These are phyloP conservation scores for Synergus umbraculus DNA, from an alignment of 2,888 invertebrate species.

Conservation along the genomic window DNA sequence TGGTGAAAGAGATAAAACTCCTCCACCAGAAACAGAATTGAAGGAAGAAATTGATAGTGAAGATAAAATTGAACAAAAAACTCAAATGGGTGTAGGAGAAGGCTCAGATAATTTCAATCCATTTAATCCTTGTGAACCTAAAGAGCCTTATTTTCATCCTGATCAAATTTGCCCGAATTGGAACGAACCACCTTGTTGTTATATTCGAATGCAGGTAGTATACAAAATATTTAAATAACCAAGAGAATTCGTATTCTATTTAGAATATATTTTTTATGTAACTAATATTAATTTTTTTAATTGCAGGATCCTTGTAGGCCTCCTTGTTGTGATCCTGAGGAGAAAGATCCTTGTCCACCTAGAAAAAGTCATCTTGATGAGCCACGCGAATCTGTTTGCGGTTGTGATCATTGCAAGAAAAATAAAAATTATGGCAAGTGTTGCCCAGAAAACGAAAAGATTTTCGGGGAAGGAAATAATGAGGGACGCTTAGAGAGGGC, in stretches of 20 bases:
- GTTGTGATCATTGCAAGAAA: conserved; percentile 17
- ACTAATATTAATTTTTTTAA: no score
- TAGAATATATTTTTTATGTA: no score
- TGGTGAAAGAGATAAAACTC: background rate
- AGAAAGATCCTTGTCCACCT: background rate
- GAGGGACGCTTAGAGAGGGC: conserved; percentile 18
- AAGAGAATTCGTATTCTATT: no score
- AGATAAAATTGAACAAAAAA: background rate
- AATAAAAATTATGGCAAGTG: background rate
- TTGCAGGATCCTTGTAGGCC: conserved; percentile 4
- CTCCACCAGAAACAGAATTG: background rate
- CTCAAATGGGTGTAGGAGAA: background rate
- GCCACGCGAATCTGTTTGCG: conserved; percentile 13
- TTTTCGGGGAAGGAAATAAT: conserved; percentile 17
- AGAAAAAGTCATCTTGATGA: conserved; percentile 11
- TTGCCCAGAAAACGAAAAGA: background rate
- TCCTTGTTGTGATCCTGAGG: background rate
- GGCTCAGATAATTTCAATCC: background rate
- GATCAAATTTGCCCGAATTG: background rate
- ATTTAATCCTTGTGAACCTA: background rate
- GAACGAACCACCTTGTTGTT: conserved; percentile 14
- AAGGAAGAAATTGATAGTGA: background rate
- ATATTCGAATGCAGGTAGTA: conserved; percentile 23
- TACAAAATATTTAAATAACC: background rate
- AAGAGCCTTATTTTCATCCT: background rate